A percentile compares a stretch with the other conserved stretches of the same genome.
phyloP scores from a whole-genome alignment of 2,113 vertebrate genomes.

The Nerophis lumbriciformis region DNA sequence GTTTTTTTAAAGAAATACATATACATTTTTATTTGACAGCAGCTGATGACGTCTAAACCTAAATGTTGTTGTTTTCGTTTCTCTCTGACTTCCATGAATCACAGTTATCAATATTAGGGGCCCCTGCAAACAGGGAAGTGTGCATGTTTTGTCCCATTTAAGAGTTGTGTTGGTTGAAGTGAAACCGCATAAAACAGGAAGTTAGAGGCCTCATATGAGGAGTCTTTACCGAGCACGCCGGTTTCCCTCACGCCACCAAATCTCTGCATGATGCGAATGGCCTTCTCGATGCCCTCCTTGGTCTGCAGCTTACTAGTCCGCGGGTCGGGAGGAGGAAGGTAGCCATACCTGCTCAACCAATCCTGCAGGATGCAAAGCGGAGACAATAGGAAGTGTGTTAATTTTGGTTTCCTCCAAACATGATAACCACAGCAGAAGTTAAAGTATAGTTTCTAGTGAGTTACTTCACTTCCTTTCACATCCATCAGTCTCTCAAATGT shows the following conservation, averaged over 20 bases:
- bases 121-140: background rate
- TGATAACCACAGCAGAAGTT: slow-evolving; percentile 1
- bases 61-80: background rate
- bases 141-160: background rate
- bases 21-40: background rate
- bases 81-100: background rate
- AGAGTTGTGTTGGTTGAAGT: slow-evolving; percentile 1
- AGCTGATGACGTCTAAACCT: background rate
- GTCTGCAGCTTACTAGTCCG: slow-evolving; percentile 75
- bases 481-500: background rate
- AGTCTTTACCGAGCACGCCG: slow-evolving; percentile 73
- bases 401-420: background rate
- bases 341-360: slow-evolving; percentile 85
- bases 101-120: background rate
- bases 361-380: slow-evolving; percentile 64
- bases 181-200: slow-evolving; percentile 7
- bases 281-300: slow-evolving; percentile 67
- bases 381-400: background rate
- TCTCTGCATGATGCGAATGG: slow-evolving; percentile 81
- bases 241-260: slow-evolving; percentile 78
- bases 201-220: background rate
- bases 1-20: background rate
- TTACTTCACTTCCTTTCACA: slow-evolving; percentile 2
- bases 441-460: background rate
- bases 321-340: slow-evolving; percentile 78